phyloP scores from a whole-genome alignment of 2,113 vertebrate genomes.

The Andinoacara biseriatus region DNA sequence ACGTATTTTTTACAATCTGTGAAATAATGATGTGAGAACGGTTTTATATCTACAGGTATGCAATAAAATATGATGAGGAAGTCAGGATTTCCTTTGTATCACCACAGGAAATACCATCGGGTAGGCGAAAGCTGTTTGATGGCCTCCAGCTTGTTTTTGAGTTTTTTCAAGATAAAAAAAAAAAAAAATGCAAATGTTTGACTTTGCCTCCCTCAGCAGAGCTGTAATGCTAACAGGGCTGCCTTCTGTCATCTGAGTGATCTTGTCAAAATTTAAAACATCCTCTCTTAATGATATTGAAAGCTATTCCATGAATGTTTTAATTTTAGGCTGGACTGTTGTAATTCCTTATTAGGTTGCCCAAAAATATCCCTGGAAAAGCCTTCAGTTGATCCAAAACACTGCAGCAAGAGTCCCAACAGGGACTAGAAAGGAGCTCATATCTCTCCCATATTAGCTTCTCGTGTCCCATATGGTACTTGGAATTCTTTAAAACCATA shows the following conservation, averaged over 20 bases:
- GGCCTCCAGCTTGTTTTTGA: not conserved
- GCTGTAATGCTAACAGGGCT: too few relatives aligned
- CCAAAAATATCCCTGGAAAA: not conserved
- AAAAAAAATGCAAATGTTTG: not conserved
- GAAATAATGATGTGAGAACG: not conserved
- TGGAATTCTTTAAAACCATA: not conserved
- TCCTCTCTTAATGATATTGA: not conserved
- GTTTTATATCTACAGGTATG: not conserved
- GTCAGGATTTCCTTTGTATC: conserved; percentile 34
- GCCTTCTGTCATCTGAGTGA: too few relatives aligned
- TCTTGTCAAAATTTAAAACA: not conserved
- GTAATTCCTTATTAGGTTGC: not conserved
- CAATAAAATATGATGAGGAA: conserved; percentile 19
- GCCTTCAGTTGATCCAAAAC: not conserved
- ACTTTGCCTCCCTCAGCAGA: not conserved
- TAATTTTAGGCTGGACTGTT: not conserved
- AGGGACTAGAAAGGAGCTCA: not conserved
- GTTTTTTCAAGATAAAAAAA: not conserved
- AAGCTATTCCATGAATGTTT: not conserved
- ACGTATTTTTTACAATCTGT: not conserved
- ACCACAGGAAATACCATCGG: conserved; percentile 31
- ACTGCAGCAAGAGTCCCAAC: not conserved
- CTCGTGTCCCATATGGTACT: not conserved
- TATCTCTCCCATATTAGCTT: not conserved
- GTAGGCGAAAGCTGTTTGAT: conserved; percentile 15